These are phyloP conservation scores for Dinocampus coccinellae DNA, from an alignment of 2,888 invertebrate species.

Conservation along the genomic window DNA sequence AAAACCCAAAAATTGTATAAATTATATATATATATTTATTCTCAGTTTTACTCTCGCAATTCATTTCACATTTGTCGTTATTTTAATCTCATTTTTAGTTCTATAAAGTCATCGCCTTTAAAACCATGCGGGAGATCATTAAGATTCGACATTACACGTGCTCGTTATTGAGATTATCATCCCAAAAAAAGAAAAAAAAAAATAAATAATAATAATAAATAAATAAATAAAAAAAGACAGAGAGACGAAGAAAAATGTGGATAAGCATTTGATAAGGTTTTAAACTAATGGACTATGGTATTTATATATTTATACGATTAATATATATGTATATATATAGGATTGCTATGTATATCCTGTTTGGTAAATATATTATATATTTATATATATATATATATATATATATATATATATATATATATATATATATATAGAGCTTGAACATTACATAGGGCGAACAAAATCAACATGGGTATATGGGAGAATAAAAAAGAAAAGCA, in stretches of 20 bases:
- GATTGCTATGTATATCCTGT: not conserved
- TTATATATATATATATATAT: not conserved
- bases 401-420: not conserved
- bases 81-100: constrained; percentile 21
- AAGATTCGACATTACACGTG: constrained; percentile 14
- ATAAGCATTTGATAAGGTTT: constrained; percentile 4
- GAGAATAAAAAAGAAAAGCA: constrained; percentile 15
- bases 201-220: no score
- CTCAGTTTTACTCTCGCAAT: not conserved
- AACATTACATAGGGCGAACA: not conserved
- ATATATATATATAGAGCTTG: not conserved
- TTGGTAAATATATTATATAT: not conserved
- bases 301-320: not conserved
- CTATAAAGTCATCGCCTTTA: constrained; percentile 41
- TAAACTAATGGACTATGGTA: not conserved
- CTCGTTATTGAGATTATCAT: constrained; percentile 13
- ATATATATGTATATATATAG: not conserved
- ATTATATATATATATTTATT: not conserved
- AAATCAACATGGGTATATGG: not conserved
- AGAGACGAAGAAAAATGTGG: constrained; percentile 2
- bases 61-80: not conserved
- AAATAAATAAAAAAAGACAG: no score
- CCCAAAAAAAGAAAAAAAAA: no score
- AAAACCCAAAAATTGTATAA: no score
- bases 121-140: constrained; percentile 10